Base-by-base conservation (phyloP, 2,797 vertebrate genomes). In the Crocodylus rhombifer region DNA sequence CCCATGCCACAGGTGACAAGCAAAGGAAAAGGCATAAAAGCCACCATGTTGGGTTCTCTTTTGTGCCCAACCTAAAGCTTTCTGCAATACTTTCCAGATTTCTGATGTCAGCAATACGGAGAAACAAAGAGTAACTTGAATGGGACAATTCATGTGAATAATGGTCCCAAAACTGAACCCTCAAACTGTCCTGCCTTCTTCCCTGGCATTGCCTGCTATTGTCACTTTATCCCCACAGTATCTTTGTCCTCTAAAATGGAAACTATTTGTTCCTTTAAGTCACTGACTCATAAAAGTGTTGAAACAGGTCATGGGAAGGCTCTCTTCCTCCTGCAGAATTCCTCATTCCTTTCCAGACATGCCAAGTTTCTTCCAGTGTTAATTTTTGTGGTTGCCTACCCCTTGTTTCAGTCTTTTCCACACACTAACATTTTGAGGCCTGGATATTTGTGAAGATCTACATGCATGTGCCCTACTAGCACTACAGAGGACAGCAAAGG, bases 111-210 rank as follows among this genome's bases (percentile, higher is more conserved):
- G 30, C 78, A 80, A n/a, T 30, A 65, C 23, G 14, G 15, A 13
- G 5, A 88, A 23, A 42, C 57, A 89, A 86, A 16, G 1, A 88
- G 64, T 69, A 6, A 28, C 1, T 1, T 30, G 80, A 78, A 71
- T 21, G 9, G 5, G 28, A 69, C 78, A 73, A 74, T 2, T 55
- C 42, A 74, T 12, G 56, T n/a, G 82, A 90, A 62, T 1, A 3
- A n/a, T 1, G 0, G 26, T 36, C 92, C 90, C 73, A 25, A 0
- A 0, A 4, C 23, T 63, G 71, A 62, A 3, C 69, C 42, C 42
- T 92, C 77, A 75, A 4, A 69, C 17, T 12, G 25, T 23, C 11
- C 4, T 65, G 86, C 84, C 57, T 57, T 51, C 28, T 26, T 33
- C 8, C n/a, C 14, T 26, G 28, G 33, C 2, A 1, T 20, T 82